Conservation (phyloP, 2,888 invertebrate species). For the Siphlonurus alternatus region DNA sequence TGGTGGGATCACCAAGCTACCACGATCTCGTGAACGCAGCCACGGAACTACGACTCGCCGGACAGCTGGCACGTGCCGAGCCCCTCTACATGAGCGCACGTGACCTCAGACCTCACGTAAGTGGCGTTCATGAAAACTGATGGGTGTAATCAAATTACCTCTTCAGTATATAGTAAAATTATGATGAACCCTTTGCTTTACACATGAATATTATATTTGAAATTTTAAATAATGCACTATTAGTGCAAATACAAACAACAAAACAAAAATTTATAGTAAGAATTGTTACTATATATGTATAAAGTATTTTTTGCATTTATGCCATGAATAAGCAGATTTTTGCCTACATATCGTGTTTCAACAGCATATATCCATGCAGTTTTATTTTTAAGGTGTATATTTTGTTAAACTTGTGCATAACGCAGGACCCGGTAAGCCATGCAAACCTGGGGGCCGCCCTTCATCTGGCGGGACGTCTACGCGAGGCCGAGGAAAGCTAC, state of each 20-base stretch:
- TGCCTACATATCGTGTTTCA: background rate
- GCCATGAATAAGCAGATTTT: no score
- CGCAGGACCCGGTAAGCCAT: slow-evolving; percentile 26
- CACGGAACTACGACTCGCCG: slow-evolving; percentile 26
- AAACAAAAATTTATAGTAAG: no score
- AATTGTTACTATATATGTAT: no score
- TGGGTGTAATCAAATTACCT: no score
- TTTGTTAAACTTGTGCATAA: background rate
- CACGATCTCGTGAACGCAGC: slow-evolving; percentile 30
- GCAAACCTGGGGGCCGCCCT: slow-evolving; percentile 33
- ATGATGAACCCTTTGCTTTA: no score
- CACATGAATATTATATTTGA: no score
- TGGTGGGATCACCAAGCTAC: slow-evolving; percentile 19
- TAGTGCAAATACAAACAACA: no score
- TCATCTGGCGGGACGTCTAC: slow-evolving; percentile 29
- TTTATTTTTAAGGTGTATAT: background rate
- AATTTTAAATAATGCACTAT: no score
- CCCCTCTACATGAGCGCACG: slow-evolving; percentile 25
- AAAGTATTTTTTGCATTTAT: no score
- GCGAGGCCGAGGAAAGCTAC: slow-evolving; percentile 28
- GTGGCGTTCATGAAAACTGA: background rate
- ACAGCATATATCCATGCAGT: background rate
- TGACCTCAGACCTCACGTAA: slow-evolving; percentile 24
- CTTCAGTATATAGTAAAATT: no score
- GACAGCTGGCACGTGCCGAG: slow-evolving; percentile 26